Evolutionary conservation across 2,888 invertebrate genomes (phyloP).

Genomic region (Drosophila mimetica): DNA sequence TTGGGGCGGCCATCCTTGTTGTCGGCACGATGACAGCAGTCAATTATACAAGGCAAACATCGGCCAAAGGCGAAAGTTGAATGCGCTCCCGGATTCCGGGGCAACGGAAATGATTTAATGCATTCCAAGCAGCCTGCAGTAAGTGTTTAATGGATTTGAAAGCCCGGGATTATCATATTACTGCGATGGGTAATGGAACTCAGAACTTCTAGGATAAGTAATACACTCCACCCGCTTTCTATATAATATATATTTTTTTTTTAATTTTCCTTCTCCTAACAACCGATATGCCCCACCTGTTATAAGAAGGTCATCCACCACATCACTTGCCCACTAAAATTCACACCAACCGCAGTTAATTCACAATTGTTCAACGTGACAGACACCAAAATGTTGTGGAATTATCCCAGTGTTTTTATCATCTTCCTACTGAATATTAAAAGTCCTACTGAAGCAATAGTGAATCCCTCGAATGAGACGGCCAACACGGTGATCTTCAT

Average conservation of each 20-base stretch:
- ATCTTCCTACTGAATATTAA: constrained; percentile 22
- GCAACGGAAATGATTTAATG: constrained; percentile 16
- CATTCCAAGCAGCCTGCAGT: constrained; percentile 3
- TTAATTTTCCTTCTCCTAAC: not conserved
- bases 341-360: constrained; percentile 50
- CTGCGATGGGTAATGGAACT: not conserved
- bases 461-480: constrained; percentile 75
- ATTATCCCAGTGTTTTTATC: constrained; percentile 13
- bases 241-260: not conserved
- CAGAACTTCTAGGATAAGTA: too few relatives aligned
- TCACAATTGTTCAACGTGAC: constrained; percentile 38
- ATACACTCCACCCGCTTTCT: too few relatives aligned
- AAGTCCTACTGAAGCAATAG: constrained; percentile 49
- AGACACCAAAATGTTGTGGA: constrained; percentile 29
- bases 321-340: constrained; percentile 13
- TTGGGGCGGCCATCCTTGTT: constrained; percentile 34
- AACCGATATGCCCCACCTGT: not conserved
- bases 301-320: not conserved
- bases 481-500: constrained; percentile 75
- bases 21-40: constrained; percentile 68
- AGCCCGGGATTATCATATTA: constrained; percentile 3
- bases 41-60: constrained; percentile 75
- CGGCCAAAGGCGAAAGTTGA: constrained; percentile 50
- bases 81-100: constrained; percentile 26
- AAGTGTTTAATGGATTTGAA: constrained; percentile 16